Percentiles rank a stretch among this genome's conserved stretches.
phyloP scores from a whole-genome alignment of 2,888 invertebrate genomes.

The Apodemia zela region DNA sequence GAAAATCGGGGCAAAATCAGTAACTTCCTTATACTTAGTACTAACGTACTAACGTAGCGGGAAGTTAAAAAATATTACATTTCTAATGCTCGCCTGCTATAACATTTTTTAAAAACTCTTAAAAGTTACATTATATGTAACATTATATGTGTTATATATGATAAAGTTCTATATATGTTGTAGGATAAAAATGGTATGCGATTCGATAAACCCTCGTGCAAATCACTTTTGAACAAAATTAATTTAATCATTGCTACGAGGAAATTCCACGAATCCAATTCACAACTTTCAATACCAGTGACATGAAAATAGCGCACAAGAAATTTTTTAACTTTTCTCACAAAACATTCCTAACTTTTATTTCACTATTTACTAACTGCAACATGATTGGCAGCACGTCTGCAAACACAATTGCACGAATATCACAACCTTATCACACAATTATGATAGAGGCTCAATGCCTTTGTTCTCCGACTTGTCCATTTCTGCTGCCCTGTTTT shows the following conservation, averaged over 20 bases:
- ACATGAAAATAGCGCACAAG: constrained; percentile 20
- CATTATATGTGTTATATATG: no score
- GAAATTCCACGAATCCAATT: constrained; percentile 74
- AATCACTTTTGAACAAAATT: constrained; percentile 61
- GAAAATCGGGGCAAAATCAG: no score
- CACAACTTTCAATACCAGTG: constrained; percentile 41
- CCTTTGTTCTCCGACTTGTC: constrained; percentile 26
- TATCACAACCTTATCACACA: constrained; percentile 41
- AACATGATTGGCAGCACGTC: constrained; percentile 49
- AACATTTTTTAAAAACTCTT: no score
- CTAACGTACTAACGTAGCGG: no score
- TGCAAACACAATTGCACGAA: constrained; percentile 69
- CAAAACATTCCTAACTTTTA: constrained; percentile 18
- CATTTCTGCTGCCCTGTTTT: neutral
- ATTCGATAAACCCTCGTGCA: constrained; percentile 27
- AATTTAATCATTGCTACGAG: constrained; percentile 62
- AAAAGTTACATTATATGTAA: no score
- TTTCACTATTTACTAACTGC: constrained; percentile 28
- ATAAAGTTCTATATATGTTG: no score
- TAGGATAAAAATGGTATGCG: neutral
- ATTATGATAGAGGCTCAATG: constrained; percentile 34
- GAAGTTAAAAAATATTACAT: no score
- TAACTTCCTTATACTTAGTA: no score
- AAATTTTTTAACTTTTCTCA: constrained; percentile 17
- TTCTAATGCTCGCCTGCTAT: no score